Conservation (phyloP, 2,797 vertebrate species). For the Picus viridis region DNA sequence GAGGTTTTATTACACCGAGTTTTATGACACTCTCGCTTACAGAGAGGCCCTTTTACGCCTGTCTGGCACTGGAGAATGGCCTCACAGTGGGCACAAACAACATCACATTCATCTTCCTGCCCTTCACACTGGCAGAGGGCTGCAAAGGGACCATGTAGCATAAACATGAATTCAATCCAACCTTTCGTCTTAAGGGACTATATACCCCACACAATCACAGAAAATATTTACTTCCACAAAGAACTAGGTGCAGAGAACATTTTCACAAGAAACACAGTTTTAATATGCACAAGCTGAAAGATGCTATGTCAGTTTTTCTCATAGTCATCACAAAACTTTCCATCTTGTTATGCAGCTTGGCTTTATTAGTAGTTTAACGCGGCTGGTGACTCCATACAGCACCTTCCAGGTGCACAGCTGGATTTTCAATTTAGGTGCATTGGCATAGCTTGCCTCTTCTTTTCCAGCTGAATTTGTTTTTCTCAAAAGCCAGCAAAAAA, state of each 20-base stretch:
- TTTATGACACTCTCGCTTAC: background rate
- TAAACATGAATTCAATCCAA: background rate
- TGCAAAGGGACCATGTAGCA: background rate
- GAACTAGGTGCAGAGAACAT: background rate
- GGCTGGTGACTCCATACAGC: background rate
- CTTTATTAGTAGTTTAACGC: background rate
- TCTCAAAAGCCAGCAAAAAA: background rate
- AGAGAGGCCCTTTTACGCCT: conserved; percentile 42
- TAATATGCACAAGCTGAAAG: background rate
- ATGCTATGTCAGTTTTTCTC: background rate
- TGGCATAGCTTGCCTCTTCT: background rate
- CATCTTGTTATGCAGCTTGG: background rate
- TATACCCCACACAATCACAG: background rate
- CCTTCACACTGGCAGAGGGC: background rate
- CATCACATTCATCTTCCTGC: background rate
- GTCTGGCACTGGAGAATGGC: conserved; percentile 8
- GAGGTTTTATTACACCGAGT: background rate
- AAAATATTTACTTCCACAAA: background rate
- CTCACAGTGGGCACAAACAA: conserved; percentile 19
- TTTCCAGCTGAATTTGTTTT: background rate
- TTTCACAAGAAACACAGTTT: background rate
- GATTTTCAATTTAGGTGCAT: background rate
- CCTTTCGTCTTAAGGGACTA: background rate
- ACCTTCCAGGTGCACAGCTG: background rate
- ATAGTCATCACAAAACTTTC: background rate